Conservation (phyloP, 2,888 invertebrate genomes). For the Calliphora vomitoria region DNA sequence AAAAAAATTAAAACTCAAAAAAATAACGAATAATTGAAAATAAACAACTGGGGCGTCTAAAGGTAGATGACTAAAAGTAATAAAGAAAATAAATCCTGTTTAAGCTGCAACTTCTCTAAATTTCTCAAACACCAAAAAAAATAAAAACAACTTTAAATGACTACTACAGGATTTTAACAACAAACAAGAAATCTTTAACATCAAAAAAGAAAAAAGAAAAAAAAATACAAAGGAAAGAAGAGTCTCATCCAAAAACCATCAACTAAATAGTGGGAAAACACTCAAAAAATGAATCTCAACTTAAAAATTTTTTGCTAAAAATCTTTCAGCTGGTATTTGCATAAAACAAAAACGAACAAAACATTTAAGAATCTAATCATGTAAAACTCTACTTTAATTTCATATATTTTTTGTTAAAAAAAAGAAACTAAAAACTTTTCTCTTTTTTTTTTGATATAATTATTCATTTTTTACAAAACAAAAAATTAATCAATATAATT, state of each 20-base stretch:
- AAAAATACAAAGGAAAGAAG: conserved; percentile 47
- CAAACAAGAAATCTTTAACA: conserved; percentile 9
- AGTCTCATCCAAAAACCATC: conserved; percentile 59
- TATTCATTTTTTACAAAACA: too few species aligned
- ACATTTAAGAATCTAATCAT: conserved; percentile 23
- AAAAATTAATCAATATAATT: conserved; percentile 30
- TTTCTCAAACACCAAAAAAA: conserved; percentile 62
- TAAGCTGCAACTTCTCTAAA: conserved; percentile 54
- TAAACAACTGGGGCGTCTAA: conserved; percentile 77
- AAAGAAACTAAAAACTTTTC: conserved; percentile 19
- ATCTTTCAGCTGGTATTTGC: background rate
- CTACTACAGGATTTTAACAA: conserved; percentile 29
- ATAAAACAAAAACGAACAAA: conserved; percentile 59
- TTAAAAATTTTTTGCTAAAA: conserved; percentile 23
- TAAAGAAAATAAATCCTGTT: conserved; percentile 44
- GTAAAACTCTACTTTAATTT: background rate
- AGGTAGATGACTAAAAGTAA: conserved; percentile 79
- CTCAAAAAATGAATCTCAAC: conserved; percentile 61
- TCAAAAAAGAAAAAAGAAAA: conserved; percentile 3
- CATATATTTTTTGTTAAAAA: background rate
- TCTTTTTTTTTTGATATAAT: background rate
- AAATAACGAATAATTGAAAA: conserved; percentile 49
- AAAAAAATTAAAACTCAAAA: conserved; percentile 15
- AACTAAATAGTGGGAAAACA: background rate
- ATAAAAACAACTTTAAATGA: conserved; percentile 18